Evolutionary conservation across 1,140 invertebrate species (phyloP).

Genomic region (Spodoptera frugiperda): DNA sequence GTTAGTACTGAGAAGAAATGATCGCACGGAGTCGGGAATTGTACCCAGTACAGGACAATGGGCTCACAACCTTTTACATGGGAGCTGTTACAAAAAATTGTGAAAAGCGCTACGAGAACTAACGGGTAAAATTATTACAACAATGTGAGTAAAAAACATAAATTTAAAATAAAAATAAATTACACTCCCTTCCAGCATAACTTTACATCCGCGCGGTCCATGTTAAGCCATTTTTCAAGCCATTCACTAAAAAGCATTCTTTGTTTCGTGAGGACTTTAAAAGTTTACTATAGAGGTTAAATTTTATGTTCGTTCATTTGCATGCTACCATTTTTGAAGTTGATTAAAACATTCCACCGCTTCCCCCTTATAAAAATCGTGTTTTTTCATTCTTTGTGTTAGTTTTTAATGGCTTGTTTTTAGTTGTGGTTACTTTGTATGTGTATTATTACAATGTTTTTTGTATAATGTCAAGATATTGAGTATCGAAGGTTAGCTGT

Average conservation of each 20-base stretch:
- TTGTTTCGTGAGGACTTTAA: slow-evolving; percentile 47
- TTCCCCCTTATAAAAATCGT: slow-evolving; percentile 1
- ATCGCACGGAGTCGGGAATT: too few relatives aligned
- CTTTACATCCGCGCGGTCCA: not conserved
- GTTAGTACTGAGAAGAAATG: too few relatives aligned
- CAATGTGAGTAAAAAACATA: too few relatives aligned
- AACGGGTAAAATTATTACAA: too few relatives aligned
- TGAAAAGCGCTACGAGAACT: too few relatives aligned
- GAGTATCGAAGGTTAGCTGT: too few relatives aligned
- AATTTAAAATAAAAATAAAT: not conserved
- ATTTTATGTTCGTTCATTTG: slow-evolving; percentile 42
- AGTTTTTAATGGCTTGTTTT: not conserved
- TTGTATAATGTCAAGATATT: too few relatives aligned
- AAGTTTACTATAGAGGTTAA: slow-evolving; percentile 36
- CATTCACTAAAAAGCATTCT: slow-evolving; percentile 54
- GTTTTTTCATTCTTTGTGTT: not conserved
- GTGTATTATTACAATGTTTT: too few relatives aligned
- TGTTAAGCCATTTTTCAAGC: slow-evolving; percentile 54
- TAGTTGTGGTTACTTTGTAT: not conserved
- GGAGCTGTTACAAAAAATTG: too few relatives aligned
- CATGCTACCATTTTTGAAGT: slow-evolving; percentile 3
- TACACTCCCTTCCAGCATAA: not conserved
- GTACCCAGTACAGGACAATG: too few relatives aligned
- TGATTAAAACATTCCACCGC: slow-evolving; percentile 16
- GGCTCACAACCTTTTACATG: too few relatives aligned